phyloP scores from a whole-genome alignment of 2,888 invertebrate genomes.

The Clitarchus hookeri region DNA sequence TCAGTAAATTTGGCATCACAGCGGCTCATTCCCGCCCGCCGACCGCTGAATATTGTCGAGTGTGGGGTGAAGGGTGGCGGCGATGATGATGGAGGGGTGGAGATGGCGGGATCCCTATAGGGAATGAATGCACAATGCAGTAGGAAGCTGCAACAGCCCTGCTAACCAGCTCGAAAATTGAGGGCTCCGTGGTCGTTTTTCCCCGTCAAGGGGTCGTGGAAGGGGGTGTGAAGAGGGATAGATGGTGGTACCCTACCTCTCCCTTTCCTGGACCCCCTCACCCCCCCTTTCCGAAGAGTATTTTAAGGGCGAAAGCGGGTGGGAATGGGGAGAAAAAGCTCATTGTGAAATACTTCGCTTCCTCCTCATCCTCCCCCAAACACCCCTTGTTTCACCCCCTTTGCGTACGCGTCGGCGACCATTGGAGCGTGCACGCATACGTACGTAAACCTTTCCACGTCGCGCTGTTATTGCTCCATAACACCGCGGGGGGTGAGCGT shows the following conservation, averaged over 20 bases:
- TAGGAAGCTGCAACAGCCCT: constrained; percentile 10
- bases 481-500: not conserved
- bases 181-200: not conserved
- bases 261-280: not conserved
- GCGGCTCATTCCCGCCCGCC: constrained; percentile 8
- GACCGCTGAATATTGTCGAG: not conserved
- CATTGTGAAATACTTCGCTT: constrained; percentile 5
- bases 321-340: not conserved
- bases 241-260: not conserved
- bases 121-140: constrained; percentile 6
- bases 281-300: not conserved
- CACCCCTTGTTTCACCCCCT: not conserved
- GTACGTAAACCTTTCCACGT: not conserved
- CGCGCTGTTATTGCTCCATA: not conserved
- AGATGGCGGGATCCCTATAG: not conserved
- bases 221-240: not conserved
- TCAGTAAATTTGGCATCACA: not conserved
- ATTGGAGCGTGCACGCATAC: not conserved
- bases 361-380: not conserved
- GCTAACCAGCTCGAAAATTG: constrained; percentile 14
- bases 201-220: not conserved
- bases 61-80: not conserved
- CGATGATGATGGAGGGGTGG: not conserved
- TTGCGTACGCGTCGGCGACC: not conserved
- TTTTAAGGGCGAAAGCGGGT: not conserved